These are phyloP conservation scores for Leptodactylus fuscus DNA, from an alignment of 2,113 vertebrate species.

Conservation along the genomic window DNA sequence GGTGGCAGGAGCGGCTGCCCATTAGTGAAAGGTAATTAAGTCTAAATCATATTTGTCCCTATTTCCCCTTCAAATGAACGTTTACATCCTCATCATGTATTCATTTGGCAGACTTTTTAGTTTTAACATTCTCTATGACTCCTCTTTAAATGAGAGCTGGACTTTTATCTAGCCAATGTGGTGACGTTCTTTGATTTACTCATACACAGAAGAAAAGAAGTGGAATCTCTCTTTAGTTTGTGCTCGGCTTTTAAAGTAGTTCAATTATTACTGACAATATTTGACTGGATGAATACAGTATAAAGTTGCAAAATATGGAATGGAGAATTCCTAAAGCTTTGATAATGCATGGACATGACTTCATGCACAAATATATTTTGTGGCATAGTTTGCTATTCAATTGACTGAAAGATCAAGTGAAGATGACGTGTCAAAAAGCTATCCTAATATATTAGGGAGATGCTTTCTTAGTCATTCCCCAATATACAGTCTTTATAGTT, in stretches of 20 bases:
- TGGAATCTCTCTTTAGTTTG: neutral
- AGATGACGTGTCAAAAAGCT: neutral
- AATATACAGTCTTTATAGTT: too few relatives aligned
- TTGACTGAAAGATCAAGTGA: neutral
- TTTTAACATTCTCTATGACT: conserved; percentile 40
- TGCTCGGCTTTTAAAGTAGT: neutral
- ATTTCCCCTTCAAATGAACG: conserved; percentile 7
- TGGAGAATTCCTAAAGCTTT: neutral
- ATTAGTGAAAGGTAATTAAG: conserved; percentile 21
- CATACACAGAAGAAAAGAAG: conserved; percentile 18
- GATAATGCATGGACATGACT: neutral
- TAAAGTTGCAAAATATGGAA: neutral
- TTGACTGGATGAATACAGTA: neutral
- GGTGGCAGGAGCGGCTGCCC: neutral
- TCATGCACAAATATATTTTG: neutral
- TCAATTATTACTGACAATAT: conserved; percentile 34
- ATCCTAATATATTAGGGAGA: neutral
- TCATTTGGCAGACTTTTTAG: conserved; percentile 35
- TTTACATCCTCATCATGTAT: conserved; percentile 25
- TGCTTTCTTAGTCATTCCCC: neutral
- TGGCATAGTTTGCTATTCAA: neutral
- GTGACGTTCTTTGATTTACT: conserved; percentile 36
- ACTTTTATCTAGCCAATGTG: conserved; percentile 41
- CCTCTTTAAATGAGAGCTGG: conserved; percentile 28
- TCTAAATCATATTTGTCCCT: conserved; percentile 27